phyloP scores from a whole-genome alignment of 2,888 invertebrate genomes.

The Drosophila neutralis region DNA sequence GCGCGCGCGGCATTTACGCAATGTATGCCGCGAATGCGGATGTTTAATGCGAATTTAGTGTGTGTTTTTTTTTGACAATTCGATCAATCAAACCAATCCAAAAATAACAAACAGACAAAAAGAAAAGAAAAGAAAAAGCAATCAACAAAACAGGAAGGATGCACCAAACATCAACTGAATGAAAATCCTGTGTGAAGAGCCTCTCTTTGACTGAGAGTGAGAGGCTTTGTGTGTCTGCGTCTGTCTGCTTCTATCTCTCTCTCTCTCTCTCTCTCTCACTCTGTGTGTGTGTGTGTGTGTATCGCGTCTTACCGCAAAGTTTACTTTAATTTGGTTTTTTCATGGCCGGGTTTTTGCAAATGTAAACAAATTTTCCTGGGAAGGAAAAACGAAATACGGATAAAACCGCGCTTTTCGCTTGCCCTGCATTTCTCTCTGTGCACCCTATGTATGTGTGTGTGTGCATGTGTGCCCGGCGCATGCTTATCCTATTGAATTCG shows the following conservation, averaged over 20 bases:
- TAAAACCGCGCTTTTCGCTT: conserved; percentile 34
- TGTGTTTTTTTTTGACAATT: conserved; percentile 4
- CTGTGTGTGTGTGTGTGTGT: conserved; percentile 25
- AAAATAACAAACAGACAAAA: background rate
- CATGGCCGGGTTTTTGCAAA: conserved; percentile 43
- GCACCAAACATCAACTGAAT: background rate
- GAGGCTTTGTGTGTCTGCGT: background rate
- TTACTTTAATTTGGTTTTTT: conserved; percentile 14
- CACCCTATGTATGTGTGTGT: conserved; percentile 2
- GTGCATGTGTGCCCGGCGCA: conserved; percentile 47
- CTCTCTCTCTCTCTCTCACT: background rate
- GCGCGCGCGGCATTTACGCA: conserved; percentile 62
- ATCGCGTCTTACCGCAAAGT: conserved; percentile 35
- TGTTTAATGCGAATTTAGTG: conserved; percentile 16
- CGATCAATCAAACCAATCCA: background rate
- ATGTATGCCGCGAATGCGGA: conserved; percentile 51
- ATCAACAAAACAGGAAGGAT: background rate
- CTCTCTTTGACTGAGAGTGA: background rate
- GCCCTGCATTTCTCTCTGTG: conserved; percentile 5
- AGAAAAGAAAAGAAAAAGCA: background rate
- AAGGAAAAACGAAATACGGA: conserved; percentile 4
- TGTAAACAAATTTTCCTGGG: conserved; percentile 54
- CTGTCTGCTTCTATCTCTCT: background rate
- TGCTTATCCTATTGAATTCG: conserved; percentile 38
- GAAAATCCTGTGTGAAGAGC: background rate